These are phyloP conservation scores for Cotesia vestalis DNA, from an alignment of 1,140 invertebrate species.

Conservation along the genomic window DNA sequence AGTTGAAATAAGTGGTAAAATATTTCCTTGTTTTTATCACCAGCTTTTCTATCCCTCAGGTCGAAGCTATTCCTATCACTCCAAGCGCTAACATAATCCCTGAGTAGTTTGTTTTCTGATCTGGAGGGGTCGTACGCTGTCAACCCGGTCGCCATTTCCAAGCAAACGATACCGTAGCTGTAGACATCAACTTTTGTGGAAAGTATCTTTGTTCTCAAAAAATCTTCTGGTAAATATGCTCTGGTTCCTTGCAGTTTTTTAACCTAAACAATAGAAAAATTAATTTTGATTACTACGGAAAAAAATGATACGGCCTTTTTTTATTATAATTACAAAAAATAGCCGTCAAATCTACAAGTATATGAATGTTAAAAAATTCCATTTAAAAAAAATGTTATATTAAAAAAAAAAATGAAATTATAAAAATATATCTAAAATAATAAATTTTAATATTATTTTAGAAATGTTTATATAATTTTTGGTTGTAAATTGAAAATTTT, in stretches of 20 bases:
- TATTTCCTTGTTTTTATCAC: constrained; percentile 61
- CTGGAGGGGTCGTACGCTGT: constrained; percentile 72
- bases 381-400: no score
- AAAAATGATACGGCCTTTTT: background rate
- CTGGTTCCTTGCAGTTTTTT: constrained; percentile 85
- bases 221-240: constrained; percentile 93
- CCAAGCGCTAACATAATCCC: constrained; percentile 70
- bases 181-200: constrained; percentile 94
- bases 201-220: constrained; percentile 77
- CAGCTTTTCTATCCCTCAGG: constrained; percentile 68
- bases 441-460: no score
- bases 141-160: constrained; percentile 84
- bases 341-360: no score
- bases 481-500: no score
- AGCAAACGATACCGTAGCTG: constrained; percentile 91
- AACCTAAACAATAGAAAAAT: constrained; percentile 60
- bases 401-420: no score
- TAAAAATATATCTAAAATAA: no score
- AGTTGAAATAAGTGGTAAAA: constrained; percentile 69
- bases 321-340: no score
- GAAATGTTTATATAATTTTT: no score
- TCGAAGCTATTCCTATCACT: constrained; percentile 57
- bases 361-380: no score
- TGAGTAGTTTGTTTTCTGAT: constrained; percentile 66
- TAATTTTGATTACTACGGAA: constrained; percentile 16